These are phyloP conservation scores for Prunella fulvescens DNA, from an alignment of 2,113 vertebrate genomes.

Conservation along the genomic window DNA sequence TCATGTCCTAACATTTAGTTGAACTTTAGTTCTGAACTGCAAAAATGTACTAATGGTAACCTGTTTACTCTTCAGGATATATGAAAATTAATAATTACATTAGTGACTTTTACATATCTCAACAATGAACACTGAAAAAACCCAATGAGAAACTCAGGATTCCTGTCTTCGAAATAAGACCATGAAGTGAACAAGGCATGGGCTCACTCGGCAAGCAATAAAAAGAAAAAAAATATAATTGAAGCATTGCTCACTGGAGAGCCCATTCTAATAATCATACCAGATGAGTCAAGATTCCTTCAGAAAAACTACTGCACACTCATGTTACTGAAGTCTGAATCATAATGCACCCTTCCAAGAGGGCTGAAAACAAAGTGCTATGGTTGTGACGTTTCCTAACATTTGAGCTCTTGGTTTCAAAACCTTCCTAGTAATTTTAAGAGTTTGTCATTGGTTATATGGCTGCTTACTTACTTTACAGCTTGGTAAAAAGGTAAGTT, in stretches of 20 bases:
- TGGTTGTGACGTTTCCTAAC: not conserved
- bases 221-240: not conserved
- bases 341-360: not conserved
- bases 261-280: not conserved
- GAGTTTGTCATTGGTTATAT: not conserved
- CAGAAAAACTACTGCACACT: not conserved
- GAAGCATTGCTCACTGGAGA: not conserved
- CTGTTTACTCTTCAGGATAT: not conserved
- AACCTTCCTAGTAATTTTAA: not conserved
- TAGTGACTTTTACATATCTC: not conserved
- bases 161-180: not conserved
- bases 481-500: not conserved
- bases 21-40: not conserved
- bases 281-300: not conserved
- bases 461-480: not conserved
- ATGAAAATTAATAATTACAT: not conserved
- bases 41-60: not conserved
- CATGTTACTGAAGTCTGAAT: not conserved
- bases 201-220: not conserved
- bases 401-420: not conserved
- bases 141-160: not conserved
- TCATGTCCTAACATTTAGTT: not conserved
- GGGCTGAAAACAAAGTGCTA: not conserved
- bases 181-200: not conserved
- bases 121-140: not conserved